These are phyloP conservation scores for Plemyria rubiginata DNA, from an alignment of 2,888 invertebrate genomes.

Conservation along the genomic window DNA sequence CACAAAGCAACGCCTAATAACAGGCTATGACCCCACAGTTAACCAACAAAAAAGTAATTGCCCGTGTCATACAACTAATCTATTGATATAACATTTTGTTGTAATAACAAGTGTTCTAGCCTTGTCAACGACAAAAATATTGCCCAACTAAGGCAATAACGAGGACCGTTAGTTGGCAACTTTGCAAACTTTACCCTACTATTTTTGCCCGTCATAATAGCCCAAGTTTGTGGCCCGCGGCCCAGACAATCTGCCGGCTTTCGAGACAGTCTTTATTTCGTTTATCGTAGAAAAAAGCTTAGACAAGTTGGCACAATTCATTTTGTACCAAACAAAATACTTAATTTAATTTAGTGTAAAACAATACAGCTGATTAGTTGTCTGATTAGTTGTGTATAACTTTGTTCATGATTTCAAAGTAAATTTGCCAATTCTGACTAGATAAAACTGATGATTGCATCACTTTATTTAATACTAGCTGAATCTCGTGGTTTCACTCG, in stretches of 20 bases:
- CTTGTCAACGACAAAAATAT: slow-evolving; percentile 76
- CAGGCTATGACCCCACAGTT: slow-evolving; percentile 11
- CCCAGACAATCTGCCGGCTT: slow-evolving; percentile 63
- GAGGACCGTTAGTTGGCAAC: slow-evolving; percentile 71
- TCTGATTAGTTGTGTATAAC: neutral
- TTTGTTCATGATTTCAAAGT: too few species aligned
- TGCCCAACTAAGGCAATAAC: slow-evolving; percentile 82
- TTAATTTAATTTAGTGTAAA: too few species aligned
- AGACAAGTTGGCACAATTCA: slow-evolving; percentile 38
- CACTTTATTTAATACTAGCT: too few species aligned
- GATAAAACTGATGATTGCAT: too few species aligned
- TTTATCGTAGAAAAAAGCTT: slow-evolving; percentile 47
- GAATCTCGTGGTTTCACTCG: too few species aligned
- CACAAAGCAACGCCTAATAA: neutral
- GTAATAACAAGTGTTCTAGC: slow-evolving; percentile 62
- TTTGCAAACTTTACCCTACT: slow-evolving; percentile 69
- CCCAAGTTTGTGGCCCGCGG: slow-evolving; percentile 63
- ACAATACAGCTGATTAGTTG: neutral
- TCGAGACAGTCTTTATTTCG: slow-evolving; percentile 58
- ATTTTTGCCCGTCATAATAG: slow-evolving; percentile 83
- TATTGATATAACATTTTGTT: slow-evolving; percentile 66
- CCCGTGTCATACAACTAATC: slow-evolving; percentile 51
- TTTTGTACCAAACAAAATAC: slow-evolving; percentile 15
- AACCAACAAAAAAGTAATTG: slow-evolving; percentile 21
- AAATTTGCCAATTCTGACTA: too few species aligned